Percentiles rank a stretch among this genome's conserved stretches.
phyloP scores from a whole-genome alignment of 2,797 vertebrate species.

The Cryptoblepharus egeriae region DNA sequence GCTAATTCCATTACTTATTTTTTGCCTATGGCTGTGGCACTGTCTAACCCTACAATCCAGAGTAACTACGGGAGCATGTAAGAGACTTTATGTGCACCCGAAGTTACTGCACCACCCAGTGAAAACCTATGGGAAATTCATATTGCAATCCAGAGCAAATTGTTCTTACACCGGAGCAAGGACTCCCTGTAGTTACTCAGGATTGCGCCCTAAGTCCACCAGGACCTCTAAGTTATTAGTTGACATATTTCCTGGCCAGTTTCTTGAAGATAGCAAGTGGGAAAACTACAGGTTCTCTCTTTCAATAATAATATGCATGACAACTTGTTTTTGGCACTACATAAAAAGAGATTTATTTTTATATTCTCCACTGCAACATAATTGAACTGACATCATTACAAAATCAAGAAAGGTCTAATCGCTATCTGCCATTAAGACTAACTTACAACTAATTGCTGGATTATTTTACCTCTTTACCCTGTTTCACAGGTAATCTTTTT shows the following conservation, averaged over 20 bases:
- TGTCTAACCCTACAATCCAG: too few relatives aligned
- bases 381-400: background rate
- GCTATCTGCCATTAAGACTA: conserved; percentile 27
- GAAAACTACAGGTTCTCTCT: background rate
- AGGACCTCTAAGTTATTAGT: background rate
- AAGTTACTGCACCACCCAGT: too few relatives aligned
- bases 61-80: too few relatives aligned
- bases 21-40: background rate
- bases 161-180: too few relatives aligned
- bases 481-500: conserved; percentile 34
- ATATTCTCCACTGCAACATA: background rate
- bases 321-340: background rate
- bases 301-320: background rate
- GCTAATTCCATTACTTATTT: background rate
- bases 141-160: too few relatives aligned
- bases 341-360: background rate
- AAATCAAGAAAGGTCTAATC: conserved; percentile 18
- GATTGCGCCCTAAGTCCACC: background rate
- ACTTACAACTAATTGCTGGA: conserved; percentile 19
- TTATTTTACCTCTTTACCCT: background rate
- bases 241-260: conserved; percentile 2
- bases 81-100: too few relatives aligned
- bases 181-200: too few relatives aligned
- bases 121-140: too few relatives aligned
- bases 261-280: background rate